Evolutionary conservation across 2,113 vertebrate species (phyloP).

Genomic region (Misgurnus mizolepis): DNA sequence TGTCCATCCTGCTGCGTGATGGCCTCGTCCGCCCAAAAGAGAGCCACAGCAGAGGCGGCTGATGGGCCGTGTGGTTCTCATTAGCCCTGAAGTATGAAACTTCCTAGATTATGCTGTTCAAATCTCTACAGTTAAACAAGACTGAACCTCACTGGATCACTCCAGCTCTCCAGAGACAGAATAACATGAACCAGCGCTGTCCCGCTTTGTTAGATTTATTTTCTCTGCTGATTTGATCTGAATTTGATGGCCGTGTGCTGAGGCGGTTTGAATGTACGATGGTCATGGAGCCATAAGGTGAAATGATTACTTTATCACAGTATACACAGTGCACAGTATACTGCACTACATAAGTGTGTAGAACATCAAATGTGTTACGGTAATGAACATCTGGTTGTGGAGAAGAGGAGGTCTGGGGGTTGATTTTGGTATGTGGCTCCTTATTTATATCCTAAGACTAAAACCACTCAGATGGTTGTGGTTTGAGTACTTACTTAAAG

Average conservation of each 20-base stretch:
- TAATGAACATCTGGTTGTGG: slow-evolving; percentile 30
- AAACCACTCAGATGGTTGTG: background rate
- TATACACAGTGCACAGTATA: no score
- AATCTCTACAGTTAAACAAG: slow-evolving; percentile 57
- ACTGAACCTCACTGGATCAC: slow-evolving; percentile 66
- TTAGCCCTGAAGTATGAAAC: slow-evolving; percentile 59
- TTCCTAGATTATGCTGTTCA: slow-evolving; percentile 63
- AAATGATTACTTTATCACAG: background rate
- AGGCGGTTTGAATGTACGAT: slow-evolving; percentile 6
- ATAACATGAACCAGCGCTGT: slow-evolving; percentile 61
- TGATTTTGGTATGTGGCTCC: slow-evolving; percentile 34
- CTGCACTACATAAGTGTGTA: background rate
- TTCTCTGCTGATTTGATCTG: slow-evolving; percentile 59
- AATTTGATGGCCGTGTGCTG: slow-evolving; percentile 23
- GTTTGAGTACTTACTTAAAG: background rate
- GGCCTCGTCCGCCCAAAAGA: background rate
- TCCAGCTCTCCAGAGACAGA: slow-evolving; percentile 57
- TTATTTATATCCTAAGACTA: slow-evolving; percentile 2
- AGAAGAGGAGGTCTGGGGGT: slow-evolving; percentile 32
- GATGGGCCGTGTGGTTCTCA: slow-evolving; percentile 65
- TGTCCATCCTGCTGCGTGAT: slow-evolving; percentile 17
- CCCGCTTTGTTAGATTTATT: slow-evolving; percentile 55
- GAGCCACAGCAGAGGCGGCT: slow-evolving; percentile 13
- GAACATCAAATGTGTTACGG: background rate
- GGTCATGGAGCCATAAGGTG: background rate